Percentiles rank a stretch among this genome's conserved stretches.
Conservation (phyloP, 2,888 invertebrate species). For the Clistopyga incitator region DNA sequence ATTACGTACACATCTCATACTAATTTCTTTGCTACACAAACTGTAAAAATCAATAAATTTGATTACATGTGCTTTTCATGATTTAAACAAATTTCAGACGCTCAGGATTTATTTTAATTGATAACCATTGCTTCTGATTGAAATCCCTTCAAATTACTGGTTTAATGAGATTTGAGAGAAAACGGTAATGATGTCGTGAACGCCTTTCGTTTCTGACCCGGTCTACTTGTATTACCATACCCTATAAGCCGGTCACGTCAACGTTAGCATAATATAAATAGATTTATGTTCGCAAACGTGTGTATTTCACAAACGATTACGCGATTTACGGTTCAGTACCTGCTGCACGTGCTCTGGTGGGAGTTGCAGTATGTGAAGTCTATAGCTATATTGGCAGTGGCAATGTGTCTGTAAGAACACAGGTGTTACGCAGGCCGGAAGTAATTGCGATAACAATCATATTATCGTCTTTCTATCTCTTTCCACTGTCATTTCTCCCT, state of each 20-base stretch:
- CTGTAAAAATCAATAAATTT: too few species aligned
- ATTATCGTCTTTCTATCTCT: constrained; percentile 53
- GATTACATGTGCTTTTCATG: too few species aligned
- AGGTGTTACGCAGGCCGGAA: constrained; percentile 63
- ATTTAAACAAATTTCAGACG: too few species aligned
- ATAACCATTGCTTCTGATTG: too few species aligned
- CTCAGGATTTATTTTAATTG: too few species aligned
- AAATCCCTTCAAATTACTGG: too few species aligned
- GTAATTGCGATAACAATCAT: constrained; percentile 65
- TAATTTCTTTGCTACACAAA: too few species aligned
- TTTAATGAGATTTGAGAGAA: too few species aligned
- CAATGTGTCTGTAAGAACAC: constrained; percentile 30
- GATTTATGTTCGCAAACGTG: constrained; percentile 58
- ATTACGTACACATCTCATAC: too few species aligned
- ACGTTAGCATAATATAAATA: constrained; percentile 53
- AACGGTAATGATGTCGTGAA: background rate
- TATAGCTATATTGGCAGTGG: background rate
- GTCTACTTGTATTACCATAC: constrained; percentile 48
- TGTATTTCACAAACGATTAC: constrained; percentile 64
- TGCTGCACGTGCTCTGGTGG: constrained; percentile 60
- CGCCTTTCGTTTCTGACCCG: constrained; percentile 59
- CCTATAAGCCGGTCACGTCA: constrained; percentile 23
- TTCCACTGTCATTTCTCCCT: constrained; percentile 8
- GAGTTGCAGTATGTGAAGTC: constrained; percentile 8
- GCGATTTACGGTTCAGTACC: constrained; percentile 65